These are phyloP conservation scores for Brachycybe producta DNA, from an alignment of 2,888 invertebrate genomes.

Conservation along the genomic window DNA sequence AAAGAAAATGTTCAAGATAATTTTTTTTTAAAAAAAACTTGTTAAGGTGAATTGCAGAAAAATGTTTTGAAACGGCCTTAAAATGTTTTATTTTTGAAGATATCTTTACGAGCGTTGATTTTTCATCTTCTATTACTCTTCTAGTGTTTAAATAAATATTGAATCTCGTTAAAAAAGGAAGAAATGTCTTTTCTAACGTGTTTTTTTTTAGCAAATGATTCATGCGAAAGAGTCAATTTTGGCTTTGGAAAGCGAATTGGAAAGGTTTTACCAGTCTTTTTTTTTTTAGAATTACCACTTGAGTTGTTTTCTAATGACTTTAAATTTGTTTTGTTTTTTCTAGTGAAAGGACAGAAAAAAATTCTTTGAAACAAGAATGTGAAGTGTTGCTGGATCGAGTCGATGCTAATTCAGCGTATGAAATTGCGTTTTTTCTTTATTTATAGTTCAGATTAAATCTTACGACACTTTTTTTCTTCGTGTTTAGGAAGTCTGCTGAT, in stretches of 20 bases:
- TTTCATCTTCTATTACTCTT: too few relatives aligned
- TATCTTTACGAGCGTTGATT: too few relatives aligned
- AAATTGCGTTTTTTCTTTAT: too few relatives aligned
- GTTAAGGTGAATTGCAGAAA: too few relatives aligned
- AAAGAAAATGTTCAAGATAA: too few relatives aligned
- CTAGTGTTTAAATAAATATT: too few relatives aligned
- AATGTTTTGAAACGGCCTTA: too few relatives aligned
- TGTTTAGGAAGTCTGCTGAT: too few relatives aligned
- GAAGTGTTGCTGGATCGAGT: not conserved
- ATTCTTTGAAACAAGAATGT: not conserved
- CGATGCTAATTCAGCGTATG: not conserved
- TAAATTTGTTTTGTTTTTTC: too few relatives aligned
- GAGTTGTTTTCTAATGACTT: not conserved
- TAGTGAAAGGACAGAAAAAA: not conserved
- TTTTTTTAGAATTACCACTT: not conserved
- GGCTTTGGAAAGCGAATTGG: constrained; percentile 4
- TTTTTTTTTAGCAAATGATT: not conserved
- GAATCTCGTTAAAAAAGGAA: not conserved
- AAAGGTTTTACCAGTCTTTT: not conserved
- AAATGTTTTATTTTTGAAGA: not conserved
- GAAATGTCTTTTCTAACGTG: not conserved
- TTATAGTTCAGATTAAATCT: too few relatives aligned
- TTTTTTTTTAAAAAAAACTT: too few relatives aligned
- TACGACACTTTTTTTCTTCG: too few relatives aligned
- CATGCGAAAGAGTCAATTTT: not conserved